Percentiles rank a stretch among this genome's conserved stretches.
phyloP scores from a whole-genome alignment of 2,888 invertebrate species.

The Hypena proboscidalis region DNA sequence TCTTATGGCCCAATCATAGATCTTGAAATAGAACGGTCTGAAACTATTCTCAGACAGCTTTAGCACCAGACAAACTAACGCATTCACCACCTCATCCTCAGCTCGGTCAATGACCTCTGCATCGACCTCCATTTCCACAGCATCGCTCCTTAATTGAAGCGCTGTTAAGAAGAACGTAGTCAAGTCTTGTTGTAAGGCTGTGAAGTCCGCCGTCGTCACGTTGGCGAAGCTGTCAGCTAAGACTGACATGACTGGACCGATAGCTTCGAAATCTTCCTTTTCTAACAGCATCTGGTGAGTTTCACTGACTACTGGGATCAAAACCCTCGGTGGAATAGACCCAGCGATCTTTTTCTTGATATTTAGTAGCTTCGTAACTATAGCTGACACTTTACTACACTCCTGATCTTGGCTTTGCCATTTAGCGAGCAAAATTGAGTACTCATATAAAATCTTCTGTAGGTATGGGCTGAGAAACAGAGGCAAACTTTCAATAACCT shows the following conservation, averaged over 20 bases:
- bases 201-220: conserved; percentile 87
- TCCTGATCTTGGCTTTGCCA: conserved; percentile 79
- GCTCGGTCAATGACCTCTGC: conserved; percentile 80
- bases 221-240: conserved; percentile 89
- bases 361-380: conserved; percentile 84
- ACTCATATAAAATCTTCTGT: conserved; percentile 87
- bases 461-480: conserved; percentile 95
- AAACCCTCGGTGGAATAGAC: conserved; percentile 89
- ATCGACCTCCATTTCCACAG: conserved; percentile 63
- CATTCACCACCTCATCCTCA: conserved; percentile 91
- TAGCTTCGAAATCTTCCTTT: conserved; percentile 85
- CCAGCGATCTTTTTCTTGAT: conserved; percentile 89
- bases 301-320: conserved; percentile 90
- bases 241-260: conserved; percentile 90
- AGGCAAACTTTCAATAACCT: conserved; percentile 92
- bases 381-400: conserved; percentile 78
- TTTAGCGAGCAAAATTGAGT: conserved; percentile 85
- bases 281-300: conserved; percentile 87
- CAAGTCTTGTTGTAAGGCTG: conserved; percentile 87
- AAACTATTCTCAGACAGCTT: conserved; percentile 96
- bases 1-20: conserved; percentile 94
- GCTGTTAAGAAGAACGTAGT: conserved; percentile 90
- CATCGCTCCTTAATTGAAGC: conserved; percentile 88
- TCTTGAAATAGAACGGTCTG: conserved; percentile 93
- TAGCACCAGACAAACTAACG: conserved; percentile 92